Evolutionary conservation across 1,140 invertebrate genomes (phyloP), one percentile per base, ranked within the genome.

Genomic region (Drosophila erecta): DNA sequence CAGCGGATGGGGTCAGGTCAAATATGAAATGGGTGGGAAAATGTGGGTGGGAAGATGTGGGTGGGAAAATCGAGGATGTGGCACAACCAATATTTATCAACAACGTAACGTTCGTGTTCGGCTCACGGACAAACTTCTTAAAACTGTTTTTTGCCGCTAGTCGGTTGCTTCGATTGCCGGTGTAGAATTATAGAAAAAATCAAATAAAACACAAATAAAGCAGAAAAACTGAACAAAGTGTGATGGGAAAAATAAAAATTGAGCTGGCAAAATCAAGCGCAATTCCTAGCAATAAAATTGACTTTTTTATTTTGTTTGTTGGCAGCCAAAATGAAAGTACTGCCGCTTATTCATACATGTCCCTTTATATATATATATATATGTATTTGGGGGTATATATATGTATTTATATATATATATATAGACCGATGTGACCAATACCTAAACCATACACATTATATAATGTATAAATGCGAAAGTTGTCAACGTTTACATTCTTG

Each of bases 61-160:
- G 38, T 17, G 61, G 47, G 2, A n/a, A 40, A 38, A 37, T 14
- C 22, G 57, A 53, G 58, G 37, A 60, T 43, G 59, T 53, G 64
- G 57, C 67, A 74, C 71, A 76, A 70, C 84, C 76, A 84, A 87
- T 87, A 89, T 87, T 87, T 87, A 89, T 89, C 84, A 89, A 89
- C 76, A 83, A 79, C 60, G 79, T 84, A 70, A 74, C 60, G 84
- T 89, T 79, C 83, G 84, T 89, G 84, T 90, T 79, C 72, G 38
- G 49, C 64, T 66, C 79, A 79, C 59, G 50, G 72, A 62, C 78
- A 89, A 87, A 89, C 79, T 86, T 86, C 83, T 86, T 86, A 86
- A 86, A 89, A 86, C 27, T 65, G 61, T 41, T 55, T 67, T 22
- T 33, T 65, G 66, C 44, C 12, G 10, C 20, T 40, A 22, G 22